Base-by-base conservation (phyloP, 2,888 invertebrate species). In the Dryadula phaetusa region DNA sequence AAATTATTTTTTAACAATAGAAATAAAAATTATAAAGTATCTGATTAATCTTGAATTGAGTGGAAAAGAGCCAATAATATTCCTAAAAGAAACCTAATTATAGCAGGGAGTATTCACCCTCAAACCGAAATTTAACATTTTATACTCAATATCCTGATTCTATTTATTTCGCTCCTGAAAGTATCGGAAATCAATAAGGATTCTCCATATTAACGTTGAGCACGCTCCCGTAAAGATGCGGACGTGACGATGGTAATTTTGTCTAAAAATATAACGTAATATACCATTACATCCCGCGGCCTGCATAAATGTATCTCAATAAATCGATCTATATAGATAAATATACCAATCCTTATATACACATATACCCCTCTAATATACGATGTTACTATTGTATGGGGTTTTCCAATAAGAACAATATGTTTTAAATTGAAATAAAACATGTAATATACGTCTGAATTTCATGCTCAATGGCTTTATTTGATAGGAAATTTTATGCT, bases 171-270 rank as follows among this genome's bases (percentile, higher is more conserved):
- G 46, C 58, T 69, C 66, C 46, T 58, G 47, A 70, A 67, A 61
- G 60, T 70, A 71, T 71, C 69, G 69, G 69, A 71, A 71, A 71
- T 71, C 71, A 71, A 71, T 71, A 71, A 69, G 69, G 66, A 69
- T 69, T 69, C 64, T 64, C 70, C 58, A 71, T 72, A 72, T 74
- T 69, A 69, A 72, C 67, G 62, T 71, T 58, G 65, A 71, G 63
- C 70, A 60, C 70, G 70, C 66, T 65, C 62, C 66, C 64, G 70
- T 69, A 70, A 71, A 72, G 65, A 75, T 74, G 75, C 79, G 82
- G 77, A 81, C 82, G 81, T 88, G 88, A 88, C 85, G 82, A 78
- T 81, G 82, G 81, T 77, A 79, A 79, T 82, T 83, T 82, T 70
- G 20, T 22, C 71, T 53, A 47, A 69, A 71, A 69, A 66, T 69